Conservation (phyloP, 2,113 vertebrate genomes). For the Hyperopisus bebe region DNA sequence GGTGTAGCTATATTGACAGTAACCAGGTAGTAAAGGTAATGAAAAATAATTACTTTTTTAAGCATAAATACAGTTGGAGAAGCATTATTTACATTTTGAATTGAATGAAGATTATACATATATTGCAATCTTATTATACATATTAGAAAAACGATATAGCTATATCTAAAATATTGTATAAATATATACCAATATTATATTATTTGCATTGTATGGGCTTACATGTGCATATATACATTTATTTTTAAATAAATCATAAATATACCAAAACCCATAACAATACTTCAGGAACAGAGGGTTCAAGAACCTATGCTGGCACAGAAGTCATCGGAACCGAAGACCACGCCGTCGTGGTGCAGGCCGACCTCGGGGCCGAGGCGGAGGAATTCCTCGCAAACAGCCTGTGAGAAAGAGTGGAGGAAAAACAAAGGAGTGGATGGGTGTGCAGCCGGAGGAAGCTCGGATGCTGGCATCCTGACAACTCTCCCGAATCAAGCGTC, state of each 20-base stretch:
- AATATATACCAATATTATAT: neutral
- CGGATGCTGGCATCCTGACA: conserved; percentile 33
- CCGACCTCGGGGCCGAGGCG: conserved; percentile 62
- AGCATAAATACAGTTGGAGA: neutral
- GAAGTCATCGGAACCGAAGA: conserved; percentile 98
- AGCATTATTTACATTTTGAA: neutral
- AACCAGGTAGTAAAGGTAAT: neutral
- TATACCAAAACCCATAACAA: neutral
- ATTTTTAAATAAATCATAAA: neutral
- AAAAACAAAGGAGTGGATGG: conserved; percentile 24
- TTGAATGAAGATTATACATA: neutral
- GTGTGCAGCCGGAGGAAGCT: neutral
- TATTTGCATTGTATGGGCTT: neutral
- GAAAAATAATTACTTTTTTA: neutral
- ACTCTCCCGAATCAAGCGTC: conserved; percentile 30
- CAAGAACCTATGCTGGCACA: conserved; percentile 92
- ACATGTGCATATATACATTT: neutral
- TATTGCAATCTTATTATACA: neutral
- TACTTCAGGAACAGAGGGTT: neutral
- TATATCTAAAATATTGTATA: neutral
- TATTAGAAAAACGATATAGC: neutral
- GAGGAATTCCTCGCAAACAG: conserved; percentile 78
- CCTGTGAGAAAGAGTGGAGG: conserved; percentile 60
- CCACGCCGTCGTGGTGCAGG: conserved; percentile 82
- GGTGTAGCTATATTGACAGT: neutral